Percentiles rank a stretch among this genome's conserved stretches.
phyloP scores from a whole-genome alignment of 2,113 vertebrate species.

The Axis porcinus region DNA sequence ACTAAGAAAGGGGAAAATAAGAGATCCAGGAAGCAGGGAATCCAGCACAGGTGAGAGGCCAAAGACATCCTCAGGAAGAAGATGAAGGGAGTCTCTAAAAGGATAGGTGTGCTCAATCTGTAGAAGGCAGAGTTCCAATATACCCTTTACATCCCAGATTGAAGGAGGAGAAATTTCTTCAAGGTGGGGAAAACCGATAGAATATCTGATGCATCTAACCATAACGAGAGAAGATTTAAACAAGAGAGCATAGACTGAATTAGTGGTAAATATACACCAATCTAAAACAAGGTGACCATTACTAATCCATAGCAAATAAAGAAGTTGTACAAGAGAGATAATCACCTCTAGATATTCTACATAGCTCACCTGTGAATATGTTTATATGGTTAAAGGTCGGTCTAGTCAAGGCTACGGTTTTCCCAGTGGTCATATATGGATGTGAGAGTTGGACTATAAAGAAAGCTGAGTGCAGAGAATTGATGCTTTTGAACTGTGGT shows the following conservation, averaged over 20 bases:
- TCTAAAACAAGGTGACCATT: neutral
- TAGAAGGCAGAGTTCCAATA: neutral
- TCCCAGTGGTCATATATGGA: neutral
- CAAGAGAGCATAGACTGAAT: neutral
- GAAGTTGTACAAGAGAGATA: neutral
- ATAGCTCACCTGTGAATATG: neutral
- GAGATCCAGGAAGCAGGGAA: neutral
- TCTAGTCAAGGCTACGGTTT: neutral
- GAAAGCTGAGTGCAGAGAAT: neutral
- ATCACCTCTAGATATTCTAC: neutral
- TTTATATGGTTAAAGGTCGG: neutral
- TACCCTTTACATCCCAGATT: neutral
- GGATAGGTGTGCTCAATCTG: neutral
- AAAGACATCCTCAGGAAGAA: neutral
- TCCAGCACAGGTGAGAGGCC: neutral
- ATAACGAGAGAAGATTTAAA: constrained; percentile 11
- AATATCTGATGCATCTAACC: constrained; percentile 16
- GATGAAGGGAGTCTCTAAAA: neutral
- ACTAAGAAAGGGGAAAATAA: neutral
- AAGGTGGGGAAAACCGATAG: neutral
- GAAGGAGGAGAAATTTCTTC: neutral
- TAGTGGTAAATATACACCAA: neutral
- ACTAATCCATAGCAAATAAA: neutral
- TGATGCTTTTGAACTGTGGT: neutral
- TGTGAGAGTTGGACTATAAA: neutral